Evolutionary conservation across 92 coral and sea anemone genomes (phyloP).

Genomic region (Muricea muricata): DNA sequence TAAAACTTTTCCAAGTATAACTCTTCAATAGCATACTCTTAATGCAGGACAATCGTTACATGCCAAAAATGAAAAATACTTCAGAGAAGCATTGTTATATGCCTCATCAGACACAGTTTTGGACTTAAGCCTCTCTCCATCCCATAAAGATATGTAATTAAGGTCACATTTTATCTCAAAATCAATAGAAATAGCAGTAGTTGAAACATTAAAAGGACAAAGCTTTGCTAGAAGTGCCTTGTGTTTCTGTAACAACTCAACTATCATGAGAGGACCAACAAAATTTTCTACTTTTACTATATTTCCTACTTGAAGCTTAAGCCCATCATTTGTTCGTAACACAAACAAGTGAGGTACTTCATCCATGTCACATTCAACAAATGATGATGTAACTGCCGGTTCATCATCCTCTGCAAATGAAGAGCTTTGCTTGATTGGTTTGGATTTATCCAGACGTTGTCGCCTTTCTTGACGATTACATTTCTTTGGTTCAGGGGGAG

Average conservation of each 20-base stretch:
- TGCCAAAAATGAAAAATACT: conserved; percentile 16
- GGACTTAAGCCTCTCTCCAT: conserved; percentile 52
- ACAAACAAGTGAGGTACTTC: conserved; percentile 25
- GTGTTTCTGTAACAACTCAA: conserved; percentile 33
- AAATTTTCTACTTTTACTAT: conserved; percentile 24
- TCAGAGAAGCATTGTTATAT: conserved; percentile 18
- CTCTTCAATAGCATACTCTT: conserved; percentile 35
- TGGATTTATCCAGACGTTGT: background rate
- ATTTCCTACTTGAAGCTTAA: conserved; percentile 45
- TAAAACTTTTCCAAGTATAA: conserved; percentile 28
- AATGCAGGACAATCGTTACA: conserved; percentile 43
- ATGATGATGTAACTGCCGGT: conserved; percentile 9
- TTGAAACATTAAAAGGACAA: background rate
- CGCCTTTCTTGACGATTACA: background rate
- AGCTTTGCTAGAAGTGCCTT: conserved; percentile 27
- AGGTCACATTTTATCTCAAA: conserved; percentile 45
- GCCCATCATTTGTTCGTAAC: conserved; percentile 22
- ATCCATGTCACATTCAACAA: background rate
- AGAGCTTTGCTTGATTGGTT: background rate
- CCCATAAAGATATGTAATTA: conserved; percentile 36
- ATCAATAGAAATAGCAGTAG: background rate
- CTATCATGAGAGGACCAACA: conserved; percentile 41
- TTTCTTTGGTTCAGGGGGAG: conserved; percentile 35
- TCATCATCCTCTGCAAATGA: background rate
- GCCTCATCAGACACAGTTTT: conserved; percentile 10